Conservation (phyloP, 2,113 vertebrate species). For the Epinephelus moara region DNA sequence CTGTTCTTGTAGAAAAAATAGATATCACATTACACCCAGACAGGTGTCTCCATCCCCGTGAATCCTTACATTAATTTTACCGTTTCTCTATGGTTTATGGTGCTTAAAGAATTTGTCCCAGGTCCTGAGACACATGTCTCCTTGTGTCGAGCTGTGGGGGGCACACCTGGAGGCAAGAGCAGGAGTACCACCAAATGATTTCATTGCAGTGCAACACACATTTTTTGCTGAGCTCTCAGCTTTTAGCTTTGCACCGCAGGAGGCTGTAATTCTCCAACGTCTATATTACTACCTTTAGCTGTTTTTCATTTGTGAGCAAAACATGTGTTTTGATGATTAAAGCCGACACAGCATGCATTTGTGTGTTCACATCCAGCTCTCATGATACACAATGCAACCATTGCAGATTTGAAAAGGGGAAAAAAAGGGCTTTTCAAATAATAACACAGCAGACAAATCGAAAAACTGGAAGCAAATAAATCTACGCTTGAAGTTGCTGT, state of each 20-base stretch:
- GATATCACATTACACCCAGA: conserved; percentile 54
- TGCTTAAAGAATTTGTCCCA: conserved; percentile 55
- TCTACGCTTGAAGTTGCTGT: neutral
- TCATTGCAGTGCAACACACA: neutral
- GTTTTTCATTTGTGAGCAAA: conserved; percentile 1
- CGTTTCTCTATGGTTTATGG: conserved; percentile 45
- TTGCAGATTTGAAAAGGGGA: neutral
- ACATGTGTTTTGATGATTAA: conserved; percentile 4
- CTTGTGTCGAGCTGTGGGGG: neutral
- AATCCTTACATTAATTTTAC: conserved; percentile 51
- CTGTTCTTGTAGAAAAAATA: conserved; percentile 37
- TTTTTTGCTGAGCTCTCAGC: neutral
- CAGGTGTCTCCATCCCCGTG: conserved; percentile 60
- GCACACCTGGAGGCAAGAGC: conserved; percentile 42
- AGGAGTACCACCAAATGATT: neutral
- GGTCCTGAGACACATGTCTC: conserved; percentile 25
- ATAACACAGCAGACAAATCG: neutral
- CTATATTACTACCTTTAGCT: neutral
- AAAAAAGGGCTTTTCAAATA: neutral
- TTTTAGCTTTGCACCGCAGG: neutral
- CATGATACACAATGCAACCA: neutral
- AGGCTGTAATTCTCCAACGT: neutral
- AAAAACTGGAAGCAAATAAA: neutral
- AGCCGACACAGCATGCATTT: neutral
- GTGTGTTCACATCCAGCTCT: neutral